phyloP scores from a whole-genome alignment of 2,113 vertebrate genomes.

The Charina bottae region DNA sequence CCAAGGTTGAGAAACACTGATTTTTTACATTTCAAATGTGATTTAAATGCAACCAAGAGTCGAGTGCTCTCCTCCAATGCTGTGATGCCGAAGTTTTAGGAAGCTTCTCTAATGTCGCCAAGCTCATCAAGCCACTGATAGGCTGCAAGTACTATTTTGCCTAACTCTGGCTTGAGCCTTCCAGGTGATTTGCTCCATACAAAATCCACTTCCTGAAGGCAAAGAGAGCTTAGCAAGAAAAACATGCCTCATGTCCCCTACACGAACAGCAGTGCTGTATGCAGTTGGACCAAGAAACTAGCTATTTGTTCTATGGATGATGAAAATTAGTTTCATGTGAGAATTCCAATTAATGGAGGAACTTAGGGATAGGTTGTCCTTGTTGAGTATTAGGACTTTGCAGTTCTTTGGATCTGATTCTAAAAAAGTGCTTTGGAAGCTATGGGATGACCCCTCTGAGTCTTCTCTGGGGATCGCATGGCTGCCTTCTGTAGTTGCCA shows the following conservation, averaged over 20 bases:
- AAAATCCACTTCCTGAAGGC: not conserved
- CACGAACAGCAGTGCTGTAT: not conserved
- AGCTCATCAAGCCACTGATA: not conserved
- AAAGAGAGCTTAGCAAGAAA: not conserved
- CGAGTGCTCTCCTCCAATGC: not conserved
- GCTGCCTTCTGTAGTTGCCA: not conserved
- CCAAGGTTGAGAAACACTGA: too few relatives aligned
- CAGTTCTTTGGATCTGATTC: not conserved
- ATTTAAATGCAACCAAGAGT: not conserved
- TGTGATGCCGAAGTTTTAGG: not conserved
- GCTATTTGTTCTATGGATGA: not conserved
- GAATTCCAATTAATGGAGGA: not conserved
- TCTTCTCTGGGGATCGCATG: not conserved
- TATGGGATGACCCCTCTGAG: not conserved
- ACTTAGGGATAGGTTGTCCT: not conserved
- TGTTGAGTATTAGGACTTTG: not conserved
- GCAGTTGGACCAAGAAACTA: not conserved
- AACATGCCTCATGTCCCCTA: not conserved
- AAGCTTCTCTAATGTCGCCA: not conserved
- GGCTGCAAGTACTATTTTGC: not conserved
- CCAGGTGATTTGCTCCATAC: not conserved
- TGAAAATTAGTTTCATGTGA: not conserved
- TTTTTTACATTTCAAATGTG: constrained; percentile 7
- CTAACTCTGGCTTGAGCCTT: not conserved
- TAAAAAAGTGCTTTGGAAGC: not conserved